A percentile compares a stretch with the other conserved stretches of the same genome.
phyloP scores from a whole-genome alignment of 2,888 invertebrate species.

The Stenotaenia linearis region DNA sequence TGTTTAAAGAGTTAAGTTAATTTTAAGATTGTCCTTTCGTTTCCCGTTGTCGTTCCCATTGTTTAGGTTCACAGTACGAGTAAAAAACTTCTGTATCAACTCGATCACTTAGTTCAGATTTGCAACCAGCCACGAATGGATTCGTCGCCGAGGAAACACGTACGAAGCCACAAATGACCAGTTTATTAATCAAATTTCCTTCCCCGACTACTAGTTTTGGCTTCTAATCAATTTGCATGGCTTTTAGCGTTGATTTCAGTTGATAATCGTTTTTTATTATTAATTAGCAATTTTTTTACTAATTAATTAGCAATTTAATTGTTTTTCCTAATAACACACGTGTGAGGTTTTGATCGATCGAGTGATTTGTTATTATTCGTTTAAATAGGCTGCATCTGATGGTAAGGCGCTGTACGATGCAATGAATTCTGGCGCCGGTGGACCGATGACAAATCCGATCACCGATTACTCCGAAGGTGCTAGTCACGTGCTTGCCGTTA shows the following conservation, averaged over 20 bases:
- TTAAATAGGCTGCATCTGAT: conserved; percentile 49
- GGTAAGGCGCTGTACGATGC: conserved; percentile 51
- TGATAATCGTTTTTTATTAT: neutral
- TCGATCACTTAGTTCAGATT: conserved; percentile 92
- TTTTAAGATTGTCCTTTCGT: neutral
- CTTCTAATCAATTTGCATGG: conserved; percentile 13
- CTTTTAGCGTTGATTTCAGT: neutral
- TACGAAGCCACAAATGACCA: conserved; percentile 30
- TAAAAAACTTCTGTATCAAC: conserved; percentile 89
- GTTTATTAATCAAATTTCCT: neutral
- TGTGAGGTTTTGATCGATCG: neutral
- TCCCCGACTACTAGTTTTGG: neutral
- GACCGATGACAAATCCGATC: conserved; percentile 65
- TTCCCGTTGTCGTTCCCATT: conserved; percentile 29
- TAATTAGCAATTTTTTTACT: neutral
- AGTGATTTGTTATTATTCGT: neutral
- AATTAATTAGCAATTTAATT: neutral
- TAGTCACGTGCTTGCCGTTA: conserved; percentile 90
- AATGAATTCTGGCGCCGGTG: conserved; percentile 39
- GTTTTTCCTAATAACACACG: neutral
- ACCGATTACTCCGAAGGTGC: conserved; percentile 95
- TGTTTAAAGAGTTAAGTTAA: neutral
- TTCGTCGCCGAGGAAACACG: conserved; percentile 60
- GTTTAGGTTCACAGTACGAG: conserved; percentile 84
- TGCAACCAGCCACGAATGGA: conserved; percentile 80